Evolutionary conservation across 2,888 invertebrate genomes (phyloP).

Genomic region (Cephus pulcher): DNA sequence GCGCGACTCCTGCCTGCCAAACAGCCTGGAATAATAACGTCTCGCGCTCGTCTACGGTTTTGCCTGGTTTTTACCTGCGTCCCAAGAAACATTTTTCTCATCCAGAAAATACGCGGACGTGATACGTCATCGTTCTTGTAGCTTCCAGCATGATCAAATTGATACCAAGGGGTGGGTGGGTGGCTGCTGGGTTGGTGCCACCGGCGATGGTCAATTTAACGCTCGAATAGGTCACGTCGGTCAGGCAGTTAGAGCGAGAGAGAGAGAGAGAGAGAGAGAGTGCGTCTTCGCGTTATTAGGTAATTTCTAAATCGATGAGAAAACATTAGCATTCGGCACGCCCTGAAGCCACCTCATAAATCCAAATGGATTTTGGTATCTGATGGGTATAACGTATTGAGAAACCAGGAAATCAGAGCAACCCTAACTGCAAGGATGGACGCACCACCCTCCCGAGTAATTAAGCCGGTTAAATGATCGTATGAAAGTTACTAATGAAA

Average conservation of each 20-base stretch:
- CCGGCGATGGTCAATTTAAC: not conserved
- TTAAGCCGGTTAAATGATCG: not conserved
- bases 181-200: not conserved
- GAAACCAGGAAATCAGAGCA: not conserved
- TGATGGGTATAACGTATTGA: not conserved
- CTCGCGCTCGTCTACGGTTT: conserved; percentile 22
- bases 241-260: no score
- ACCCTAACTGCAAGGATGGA: not conserved
- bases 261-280: no score
- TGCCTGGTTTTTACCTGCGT: not conserved
- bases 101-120: not conserved
- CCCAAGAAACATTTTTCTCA: not conserved
- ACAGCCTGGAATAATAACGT: conserved; percentile 43
- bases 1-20: conserved; percentile 38
- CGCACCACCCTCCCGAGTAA: not conserved
- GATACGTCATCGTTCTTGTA: not conserved
- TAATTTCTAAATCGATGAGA: conserved; percentile 44
- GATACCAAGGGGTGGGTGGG: not conserved
- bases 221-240: not conserved
- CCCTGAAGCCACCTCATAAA: conserved; percentile 20
- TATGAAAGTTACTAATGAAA: not conserved
- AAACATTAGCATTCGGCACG: conserved; percentile 40
- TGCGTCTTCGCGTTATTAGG: not conserved
- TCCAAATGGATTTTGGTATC: not conserved
- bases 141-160: not conserved